Evolutionary conservation across 1,140 invertebrate genomes (phyloP).

Genomic region (Heliconius melpomene): DNA sequence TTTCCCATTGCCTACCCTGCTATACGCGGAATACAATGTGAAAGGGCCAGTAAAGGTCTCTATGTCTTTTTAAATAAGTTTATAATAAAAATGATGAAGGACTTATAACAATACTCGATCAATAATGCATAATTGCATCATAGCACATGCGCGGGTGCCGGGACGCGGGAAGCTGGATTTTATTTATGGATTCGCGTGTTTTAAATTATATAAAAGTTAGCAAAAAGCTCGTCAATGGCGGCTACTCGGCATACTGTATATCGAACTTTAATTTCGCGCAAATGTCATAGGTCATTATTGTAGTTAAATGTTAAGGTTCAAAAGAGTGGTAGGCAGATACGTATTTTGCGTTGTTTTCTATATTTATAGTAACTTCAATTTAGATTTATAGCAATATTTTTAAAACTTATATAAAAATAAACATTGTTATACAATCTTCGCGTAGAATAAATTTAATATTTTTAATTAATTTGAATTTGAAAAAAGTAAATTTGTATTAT

Average conservation of each 20-base stretch:
- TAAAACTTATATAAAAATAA: too few relatives aligned
- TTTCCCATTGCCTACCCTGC: too few relatives aligned
- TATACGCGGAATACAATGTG: too few relatives aligned
- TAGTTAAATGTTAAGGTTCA: background rate
- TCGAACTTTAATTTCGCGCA: background rate
- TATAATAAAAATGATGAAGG: slow-evolving; percentile 9
- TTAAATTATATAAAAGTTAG: background rate
- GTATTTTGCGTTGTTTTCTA: too few relatives aligned
- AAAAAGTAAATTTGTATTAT: too few relatives aligned
- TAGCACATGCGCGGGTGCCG: slow-evolving; percentile 25
- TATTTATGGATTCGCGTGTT: background rate
- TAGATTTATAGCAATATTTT: too few relatives aligned
- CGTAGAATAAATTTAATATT: too few relatives aligned
- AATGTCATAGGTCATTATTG: background rate
- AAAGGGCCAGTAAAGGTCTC: too few relatives aligned
- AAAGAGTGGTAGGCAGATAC: background rate
- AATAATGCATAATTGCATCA: slow-evolving; percentile 31
- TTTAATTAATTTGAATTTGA: too few relatives aligned
- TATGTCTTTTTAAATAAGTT: background rate
- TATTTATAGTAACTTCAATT: too few relatives aligned
- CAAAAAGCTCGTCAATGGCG: background rate
- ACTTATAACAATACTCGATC: slow-evolving; percentile 6
- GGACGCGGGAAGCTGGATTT: slow-evolving; percentile 4
- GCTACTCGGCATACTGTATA: background rate
- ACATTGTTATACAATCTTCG: too few relatives aligned